A percentile compares a stretch with the other conserved stretches of the same genome.
phyloP scores from a whole-genome alignment of 2,113 vertebrate genomes.

The Ciconia stormi region DNA sequence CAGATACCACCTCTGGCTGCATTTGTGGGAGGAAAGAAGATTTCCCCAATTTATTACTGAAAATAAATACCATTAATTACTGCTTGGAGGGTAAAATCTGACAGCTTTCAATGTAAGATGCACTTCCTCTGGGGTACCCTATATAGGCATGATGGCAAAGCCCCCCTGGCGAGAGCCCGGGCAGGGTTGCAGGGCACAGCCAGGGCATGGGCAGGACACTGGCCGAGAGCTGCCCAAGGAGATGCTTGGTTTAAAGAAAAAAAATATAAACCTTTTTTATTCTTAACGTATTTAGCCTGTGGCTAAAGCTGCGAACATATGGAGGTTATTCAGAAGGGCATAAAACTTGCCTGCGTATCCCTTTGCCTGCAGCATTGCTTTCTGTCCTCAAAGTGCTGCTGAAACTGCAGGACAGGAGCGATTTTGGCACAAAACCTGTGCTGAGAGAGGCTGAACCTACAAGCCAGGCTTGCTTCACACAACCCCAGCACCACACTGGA shows the following conservation, averaged over 20 bases:
- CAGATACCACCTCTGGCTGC: not conserved
- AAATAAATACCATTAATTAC: not conserved
- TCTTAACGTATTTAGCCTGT: not conserved
- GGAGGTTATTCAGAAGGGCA: not conserved
- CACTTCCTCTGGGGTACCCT: not conserved
- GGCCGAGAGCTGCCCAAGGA: not conserved
- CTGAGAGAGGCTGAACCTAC: not conserved
- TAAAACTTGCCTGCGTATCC: not conserved
- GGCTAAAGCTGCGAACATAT: not conserved
- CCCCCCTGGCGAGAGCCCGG: fast-evolving
- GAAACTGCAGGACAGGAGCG: not conserved
- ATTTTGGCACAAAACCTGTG: not conserved
- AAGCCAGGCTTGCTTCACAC: not conserved
- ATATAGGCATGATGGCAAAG: fast-evolving
- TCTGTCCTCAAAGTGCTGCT: not conserved
- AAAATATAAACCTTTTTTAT: not conserved
- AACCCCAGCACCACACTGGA: not conserved
- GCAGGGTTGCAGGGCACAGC: not conserved
- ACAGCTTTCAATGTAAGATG: not conserved
- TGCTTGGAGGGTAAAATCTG: not conserved
- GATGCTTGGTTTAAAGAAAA: not conserved
- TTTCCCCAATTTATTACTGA: not conserved
- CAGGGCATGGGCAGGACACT: fast-evolving
- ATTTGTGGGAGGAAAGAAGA: not conserved
- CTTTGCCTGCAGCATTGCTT: not conserved